These are phyloP conservation scores for Dryas iulia DNA, from an alignment of 1,140 invertebrate species.

Conservation along the genomic window DNA sequence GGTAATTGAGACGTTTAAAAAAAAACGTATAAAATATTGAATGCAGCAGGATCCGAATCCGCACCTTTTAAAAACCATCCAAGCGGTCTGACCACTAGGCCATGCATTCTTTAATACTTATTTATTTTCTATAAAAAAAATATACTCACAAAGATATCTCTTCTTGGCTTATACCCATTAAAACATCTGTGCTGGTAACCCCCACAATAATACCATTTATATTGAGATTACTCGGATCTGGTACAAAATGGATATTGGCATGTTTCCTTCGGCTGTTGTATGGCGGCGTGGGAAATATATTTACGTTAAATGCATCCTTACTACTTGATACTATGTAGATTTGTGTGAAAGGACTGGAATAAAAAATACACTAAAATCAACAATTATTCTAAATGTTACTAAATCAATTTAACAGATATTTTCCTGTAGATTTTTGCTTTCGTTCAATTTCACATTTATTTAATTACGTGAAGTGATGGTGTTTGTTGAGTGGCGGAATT, in stretches of 20 bases:
- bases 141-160: conserved; percentile 88
- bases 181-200: conserved; percentile 89
- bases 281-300: conserved; percentile 91
- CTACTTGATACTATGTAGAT: conserved; percentile 88
- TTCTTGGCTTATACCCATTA: conserved; percentile 89
- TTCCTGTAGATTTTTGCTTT: too few species aligned
- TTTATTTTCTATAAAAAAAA: neutral
- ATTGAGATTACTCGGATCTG: conserved; percentile 90
- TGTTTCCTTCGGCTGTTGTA: conserved; percentile 80
- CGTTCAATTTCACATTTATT: too few species aligned
- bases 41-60: too few species aligned
- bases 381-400: too few species aligned
- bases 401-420: too few species aligned
- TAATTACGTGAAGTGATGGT: too few species aligned
- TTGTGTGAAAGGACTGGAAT: conserved; percentile 83
- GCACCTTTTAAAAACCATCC: too few species aligned
- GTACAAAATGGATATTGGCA: conserved; percentile 83
- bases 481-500: too few species aligned
- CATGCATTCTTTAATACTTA: conserved; percentile 12
- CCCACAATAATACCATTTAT: conserved; percentile 89
- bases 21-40: too few species aligned
- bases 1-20: too few species aligned
- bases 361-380: too few species aligned
- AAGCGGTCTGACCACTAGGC: too few species aligned
- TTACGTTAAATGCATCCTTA: conserved; percentile 88